Conservation (phyloP, 2,888 invertebrate genomes). For the Atrina japonica region DNA sequence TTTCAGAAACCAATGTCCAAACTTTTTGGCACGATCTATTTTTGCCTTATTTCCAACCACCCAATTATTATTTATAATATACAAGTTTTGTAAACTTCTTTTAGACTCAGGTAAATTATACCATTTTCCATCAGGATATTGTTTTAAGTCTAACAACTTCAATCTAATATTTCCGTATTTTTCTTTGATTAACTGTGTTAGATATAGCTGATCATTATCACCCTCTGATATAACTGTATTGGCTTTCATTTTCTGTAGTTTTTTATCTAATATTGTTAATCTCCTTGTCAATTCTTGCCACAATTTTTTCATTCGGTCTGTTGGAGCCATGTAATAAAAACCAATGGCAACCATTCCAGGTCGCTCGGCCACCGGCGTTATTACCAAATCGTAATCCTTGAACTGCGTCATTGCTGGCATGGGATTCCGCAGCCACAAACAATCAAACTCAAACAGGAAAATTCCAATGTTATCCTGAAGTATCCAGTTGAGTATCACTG, state of each 20-base stretch:
- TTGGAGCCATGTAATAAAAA: slow-evolving; percentile 60
- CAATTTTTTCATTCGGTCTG: slow-evolving; percentile 48
- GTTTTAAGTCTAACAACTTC: slow-evolving; percentile 50
- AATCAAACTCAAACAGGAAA: slow-evolving; percentile 68
- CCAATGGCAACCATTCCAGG: slow-evolving; percentile 54
- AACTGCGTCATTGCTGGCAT: slow-evolving; percentile 47
- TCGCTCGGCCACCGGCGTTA: slow-evolving; percentile 50
- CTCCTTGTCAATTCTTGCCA: slow-evolving; percentile 57
- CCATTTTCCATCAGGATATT: slow-evolving; percentile 68
- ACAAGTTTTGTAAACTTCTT: slow-evolving; percentile 43
- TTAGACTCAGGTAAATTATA: slow-evolving; percentile 49
- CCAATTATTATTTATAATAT: slow-evolving; percentile 69
- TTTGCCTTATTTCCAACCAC: slow-evolving; percentile 59
- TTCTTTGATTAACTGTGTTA: slow-evolving; percentile 50
- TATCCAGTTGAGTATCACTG: slow-evolving; percentile 53
- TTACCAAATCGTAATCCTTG: slow-evolving; percentile 53
- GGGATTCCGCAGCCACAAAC: slow-evolving; percentile 64
- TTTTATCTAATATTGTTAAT: slow-evolving; percentile 49
- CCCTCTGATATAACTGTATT: slow-evolving; percentile 51
- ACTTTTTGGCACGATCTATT: slow-evolving; percentile 60
- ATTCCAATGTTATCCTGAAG: slow-evolving; percentile 54
- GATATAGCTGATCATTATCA: slow-evolving; percentile 64
- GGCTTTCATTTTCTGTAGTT: slow-evolving; percentile 44
- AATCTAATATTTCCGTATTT: slow-evolving; percentile 51
- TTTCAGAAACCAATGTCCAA: slow-evolving; percentile 68